Base-by-base conservation (phyloP, 2,797 vertebrate genomes). In the Intellagama lesueurii region DNA sequence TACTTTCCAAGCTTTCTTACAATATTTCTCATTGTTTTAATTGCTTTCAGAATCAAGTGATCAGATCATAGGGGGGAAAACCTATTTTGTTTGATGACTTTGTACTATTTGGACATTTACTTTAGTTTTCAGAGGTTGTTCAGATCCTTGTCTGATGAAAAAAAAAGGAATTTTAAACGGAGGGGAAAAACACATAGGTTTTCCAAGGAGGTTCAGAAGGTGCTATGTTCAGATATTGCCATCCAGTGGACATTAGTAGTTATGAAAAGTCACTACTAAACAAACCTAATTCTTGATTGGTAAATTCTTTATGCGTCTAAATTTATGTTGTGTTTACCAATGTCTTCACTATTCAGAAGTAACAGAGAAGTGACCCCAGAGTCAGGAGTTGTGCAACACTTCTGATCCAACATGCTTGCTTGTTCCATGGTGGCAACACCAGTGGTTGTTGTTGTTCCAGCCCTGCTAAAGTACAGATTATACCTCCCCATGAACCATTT, bases 171-270 rank as follows among this genome's bases (percentile, higher is more conserved):
- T 49, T 81, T 83, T 75, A 16, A 35, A 44, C 64, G 9, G 3
- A 47, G 3, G 4, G 19, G 82, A 70, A 40, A 22, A 9, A 22
- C 52, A 12, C 52, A 14, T 1, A 0, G 32, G 5, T 0, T 47
- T 14, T 28, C 1, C 1, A 73, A 5, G 64, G 47, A 35, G 1
- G 0, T 0, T 32, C 28, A 26, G 5, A 19, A 0, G 0, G 7
- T 96, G 47, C 16, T n/a, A 35, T 92, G 92, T 92, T 93, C 91
- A 91, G 73, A 94, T 90, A 73, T 95, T 95, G 94, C 95, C 95
- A 96, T 91, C 95, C 93, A 92, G 95, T 88, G 96, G 96, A 4
- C 19, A 12, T 0, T 78, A 0, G 0, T 0, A 79, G 86, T 2
- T 85, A 7, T 35, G 1, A 70, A 24, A 72, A 64, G 19, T 1